These are phyloP conservation scores for Philaethria dido DNA, from an alignment of 2,888 invertebrate species.

Conservation along the genomic window DNA sequence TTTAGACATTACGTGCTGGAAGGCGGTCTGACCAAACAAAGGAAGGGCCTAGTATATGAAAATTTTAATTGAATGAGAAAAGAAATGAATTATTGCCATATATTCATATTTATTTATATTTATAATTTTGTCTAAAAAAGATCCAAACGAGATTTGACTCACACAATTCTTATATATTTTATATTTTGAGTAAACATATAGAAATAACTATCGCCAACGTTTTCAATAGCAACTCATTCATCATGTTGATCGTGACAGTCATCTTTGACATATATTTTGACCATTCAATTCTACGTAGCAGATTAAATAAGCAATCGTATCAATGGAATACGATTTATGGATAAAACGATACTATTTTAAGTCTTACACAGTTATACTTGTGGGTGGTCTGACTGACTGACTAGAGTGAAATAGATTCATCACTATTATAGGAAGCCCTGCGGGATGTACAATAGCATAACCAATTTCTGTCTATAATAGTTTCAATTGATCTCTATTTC, in stretches of 20 bases:
- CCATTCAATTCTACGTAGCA: conserved; percentile 8
- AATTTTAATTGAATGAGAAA: no score
- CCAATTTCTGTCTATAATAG: conserved; percentile 47
- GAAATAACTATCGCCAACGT: neutral
- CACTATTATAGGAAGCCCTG: conserved; percentile 59
- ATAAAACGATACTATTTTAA: conserved; percentile 60
- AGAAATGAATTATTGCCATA: no score
- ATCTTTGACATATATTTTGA: conserved; percentile 17
- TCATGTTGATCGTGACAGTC: neutral
- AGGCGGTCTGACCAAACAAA: neutral
- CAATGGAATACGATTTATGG: conserved; percentile 51
- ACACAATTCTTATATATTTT: neutral
- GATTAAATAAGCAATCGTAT: conserved; percentile 15
- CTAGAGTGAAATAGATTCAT: conserved; percentile 64
- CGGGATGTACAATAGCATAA: conserved; percentile 52
- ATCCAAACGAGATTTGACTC: neutral
- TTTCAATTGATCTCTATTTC: conserved; percentile 45
- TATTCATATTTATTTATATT: no score
- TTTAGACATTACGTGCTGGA: no score
- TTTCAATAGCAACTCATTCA: neutral
- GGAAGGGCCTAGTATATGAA: neutral
- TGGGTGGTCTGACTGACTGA: conserved; percentile 66
- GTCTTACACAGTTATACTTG: conserved; percentile 60
- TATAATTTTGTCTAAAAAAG: no score
- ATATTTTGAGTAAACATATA: neutral